Conservation (phyloP, 2,113 vertebrate species). For the Mustela nigripes region DNA sequence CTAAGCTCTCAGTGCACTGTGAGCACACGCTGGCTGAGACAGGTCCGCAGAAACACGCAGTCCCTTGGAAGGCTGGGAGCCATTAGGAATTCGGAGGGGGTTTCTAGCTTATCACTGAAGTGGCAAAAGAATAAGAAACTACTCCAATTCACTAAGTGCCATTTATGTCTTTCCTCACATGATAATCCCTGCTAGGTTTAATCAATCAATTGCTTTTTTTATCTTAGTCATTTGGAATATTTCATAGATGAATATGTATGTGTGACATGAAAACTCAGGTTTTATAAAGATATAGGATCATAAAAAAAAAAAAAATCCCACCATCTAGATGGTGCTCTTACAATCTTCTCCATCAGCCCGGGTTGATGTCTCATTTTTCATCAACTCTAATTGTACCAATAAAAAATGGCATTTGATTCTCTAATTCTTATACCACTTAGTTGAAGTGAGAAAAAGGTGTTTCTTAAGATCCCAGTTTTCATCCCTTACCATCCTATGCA, state of each 20-base stretch:
- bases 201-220: neutral
- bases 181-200: neutral
- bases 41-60: neutral
- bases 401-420: constrained; percentile 3
- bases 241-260: neutral
- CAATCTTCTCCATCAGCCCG: neutral
- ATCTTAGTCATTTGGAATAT: neutral
- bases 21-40: neutral
- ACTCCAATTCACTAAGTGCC: neutral
- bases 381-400: neutral
- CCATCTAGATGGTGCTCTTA: neutral
- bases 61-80: neutral
- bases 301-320: neutral
- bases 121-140: constrained; percentile 10
- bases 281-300: neutral
- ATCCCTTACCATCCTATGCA: neutral
- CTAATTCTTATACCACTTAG: neutral
- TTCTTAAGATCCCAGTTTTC: neutral
- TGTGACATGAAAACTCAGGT: constrained; percentile 2
- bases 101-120: constrained; percentile 7
- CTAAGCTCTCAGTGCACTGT: neutral
- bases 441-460: neutral
- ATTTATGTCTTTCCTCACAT: neutral
- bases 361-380: neutral
- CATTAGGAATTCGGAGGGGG: neutral